Evolutionary conservation across 2,797 vertebrate genomes (phyloP).

Genomic region (Squalus acanthias): DNA sequence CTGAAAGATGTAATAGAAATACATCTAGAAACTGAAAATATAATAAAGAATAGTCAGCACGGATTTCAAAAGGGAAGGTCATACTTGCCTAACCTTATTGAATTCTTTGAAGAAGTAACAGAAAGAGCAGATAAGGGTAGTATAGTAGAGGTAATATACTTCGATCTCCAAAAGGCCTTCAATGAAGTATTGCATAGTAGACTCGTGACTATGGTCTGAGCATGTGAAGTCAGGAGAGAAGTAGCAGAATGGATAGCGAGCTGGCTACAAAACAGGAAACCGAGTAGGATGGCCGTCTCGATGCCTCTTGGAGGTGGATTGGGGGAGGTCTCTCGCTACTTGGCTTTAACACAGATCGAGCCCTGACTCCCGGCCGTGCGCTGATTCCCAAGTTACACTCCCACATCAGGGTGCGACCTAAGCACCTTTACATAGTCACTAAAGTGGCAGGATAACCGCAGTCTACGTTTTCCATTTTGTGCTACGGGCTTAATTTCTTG

Average conservation of each 20-base stretch:
- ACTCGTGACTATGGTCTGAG: not conserved
- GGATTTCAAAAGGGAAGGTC: not conserved
- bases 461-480: not conserved
- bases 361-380: no score
- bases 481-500: not conserved
- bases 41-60: not conserved
- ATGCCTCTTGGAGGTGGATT: not conserved
- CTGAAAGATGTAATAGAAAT: not conserved
- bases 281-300: no score
- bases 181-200: not conserved
- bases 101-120: not conserved
- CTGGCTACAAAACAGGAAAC: not conserved
- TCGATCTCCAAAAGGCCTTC: not conserved
- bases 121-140: not conserved
- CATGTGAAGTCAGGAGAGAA: no score
- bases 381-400: not conserved
- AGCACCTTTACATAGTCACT: not conserved
- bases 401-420: no score
- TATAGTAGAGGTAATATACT: not conserved
- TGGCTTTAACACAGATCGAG: not conserved
- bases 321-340: not conserved
- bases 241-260: not conserved
- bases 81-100: not conserved
- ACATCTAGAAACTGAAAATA: not conserved
- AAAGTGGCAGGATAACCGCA: not conserved